Base-by-base conservation (phyloP, 2,113 vertebrate species). In the Ameiurus melas region DNA sequence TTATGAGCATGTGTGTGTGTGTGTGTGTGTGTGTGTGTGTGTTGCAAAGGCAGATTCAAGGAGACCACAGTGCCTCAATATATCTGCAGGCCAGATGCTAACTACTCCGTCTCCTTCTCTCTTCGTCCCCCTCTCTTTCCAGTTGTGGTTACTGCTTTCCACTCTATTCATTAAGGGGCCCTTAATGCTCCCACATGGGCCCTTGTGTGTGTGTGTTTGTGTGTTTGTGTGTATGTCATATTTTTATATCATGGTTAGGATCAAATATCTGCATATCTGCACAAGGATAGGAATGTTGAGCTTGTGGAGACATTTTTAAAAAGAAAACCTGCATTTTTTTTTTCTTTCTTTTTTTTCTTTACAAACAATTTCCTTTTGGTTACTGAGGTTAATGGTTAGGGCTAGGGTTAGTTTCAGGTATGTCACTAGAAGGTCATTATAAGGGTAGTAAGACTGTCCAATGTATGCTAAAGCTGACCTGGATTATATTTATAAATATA, bases 121-220 rank as follows among this genome's bases (percentile, higher is more conserved):
- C 58, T 81, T 73, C 58, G 3, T 73, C 62, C 53, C 51, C 14
- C 77, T 64, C 85, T 87, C 53, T 83, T 53, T 88, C n/a, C 60
- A 36, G 39, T 80, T 88, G 77, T 71, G 81, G 70, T 66, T 25
- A 2, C 57, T 79, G 53, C 43, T 73, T 43, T 57, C 36, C 30
- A 90, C 90, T 92, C 93, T 93, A 93, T 96, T 95, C 94, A 96
- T 96, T 95, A 95, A 95, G 92, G 93, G 93, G 91, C 92, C 93
- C 92, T 93, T 93, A 95, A 94, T 93, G 93, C 90, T 94, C 93
- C 94, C 95, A 96, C 93, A 95, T 94, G 92, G 94, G 91, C 66
- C 33, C 60, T 5, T 66, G 58, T 30, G 77, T 85, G 79, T 79
- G 27, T 89, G 75, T 77, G 73, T 90, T 22, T 51, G 75, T 51